phyloP scores from a whole-genome alignment of 2,113 vertebrate genomes.

The Aspiorhynchus laticeps region DNA sequence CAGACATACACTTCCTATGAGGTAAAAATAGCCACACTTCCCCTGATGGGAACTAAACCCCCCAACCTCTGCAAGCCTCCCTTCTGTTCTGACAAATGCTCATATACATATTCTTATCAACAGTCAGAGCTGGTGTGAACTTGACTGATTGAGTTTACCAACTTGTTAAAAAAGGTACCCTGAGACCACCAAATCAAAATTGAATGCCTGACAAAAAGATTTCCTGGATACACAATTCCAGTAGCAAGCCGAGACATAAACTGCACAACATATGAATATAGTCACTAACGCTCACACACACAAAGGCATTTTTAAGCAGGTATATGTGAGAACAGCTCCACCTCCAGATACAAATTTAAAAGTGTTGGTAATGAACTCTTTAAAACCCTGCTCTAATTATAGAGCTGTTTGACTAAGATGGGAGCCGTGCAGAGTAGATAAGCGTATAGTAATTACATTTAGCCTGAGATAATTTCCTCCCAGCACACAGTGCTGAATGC shows the following conservation, averaged over 20 bases:
- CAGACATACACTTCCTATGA: conserved; percentile 51
- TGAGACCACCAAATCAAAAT: neutral
- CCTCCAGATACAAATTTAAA: conserved; percentile 38
- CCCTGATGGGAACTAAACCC: conserved; percentile 42
- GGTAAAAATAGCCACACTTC: conserved; percentile 55
- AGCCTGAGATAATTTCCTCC: conserved; percentile 36
- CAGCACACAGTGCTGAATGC: conserved; percentile 9
- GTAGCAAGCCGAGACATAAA: neutral
- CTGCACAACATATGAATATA: neutral
- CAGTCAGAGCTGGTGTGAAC: neutral
- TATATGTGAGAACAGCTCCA: neutral
- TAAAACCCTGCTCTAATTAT: conserved; percentile 52
- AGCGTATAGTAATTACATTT: conserved; percentile 24
- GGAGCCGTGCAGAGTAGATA: conserved; percentile 37
- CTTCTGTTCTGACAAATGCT: neutral
- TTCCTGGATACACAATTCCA: neutral
- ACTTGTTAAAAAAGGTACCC: neutral
- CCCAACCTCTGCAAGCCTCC: conserved; percentile 25
- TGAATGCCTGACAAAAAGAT: neutral
- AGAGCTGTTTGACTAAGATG: conserved; percentile 38
- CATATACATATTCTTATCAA: neutral
- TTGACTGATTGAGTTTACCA: neutral
- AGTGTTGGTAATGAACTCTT: conserved; percentile 24
- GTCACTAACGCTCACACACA: neutral
- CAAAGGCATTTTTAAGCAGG: neutral